Base-by-base conservation (phyloP, 2,888 invertebrate species). In the Seladonia tumulorum region DNA sequence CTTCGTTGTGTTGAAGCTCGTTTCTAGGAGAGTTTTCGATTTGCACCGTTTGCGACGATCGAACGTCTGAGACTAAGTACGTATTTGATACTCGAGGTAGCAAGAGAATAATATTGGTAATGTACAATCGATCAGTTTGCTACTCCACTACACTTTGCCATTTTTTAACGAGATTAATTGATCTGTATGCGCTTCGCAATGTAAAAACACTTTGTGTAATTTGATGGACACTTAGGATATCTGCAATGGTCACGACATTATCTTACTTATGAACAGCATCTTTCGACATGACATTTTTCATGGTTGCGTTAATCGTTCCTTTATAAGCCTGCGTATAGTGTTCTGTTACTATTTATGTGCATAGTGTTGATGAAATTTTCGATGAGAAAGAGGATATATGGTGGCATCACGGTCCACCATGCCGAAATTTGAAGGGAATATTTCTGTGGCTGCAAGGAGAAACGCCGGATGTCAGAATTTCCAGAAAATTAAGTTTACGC, bases 141-240 rank as follows among this genome's bases (percentile, higher is more conserved):
- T 71, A 72, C 29, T 47, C 79, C 82, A 76, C 75, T 39, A 73
- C 42, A 70, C 75, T 57, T 76, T 79, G 85, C 85, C 78, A 39
- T 60, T 60, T 73, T 25, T 66, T n/a, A 39, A 72, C 47, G 22
- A 42, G 73, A 75, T 70, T 82, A 81, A n/a, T 68, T 84, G 68
- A n/a, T n/a, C 18, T n/a, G 49, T 60, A 53, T 68, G 29, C 18
- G 39, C 16, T 14, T n/a, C 18, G 25, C 63, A 53, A 78, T 49
- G 53, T n/a, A 71, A 16, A 7, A 18, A 42, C 45, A 60, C 79
- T 79, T 57, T 16, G 2, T 47, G 10, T 49, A 60, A 60, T 45
- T 72, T 47, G 63, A 53, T 57, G n/a, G 53, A n/a, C 8, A 39
- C 63, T 29, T 45, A 10, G 39, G 18, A 10, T 18, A 42, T 12